Percentiles rank a stretch among this genome's conserved stretches.
Evolutionary conservation across 1,140 invertebrate species (phyloP).

Genomic region (Caerostris extrusa): DNA sequence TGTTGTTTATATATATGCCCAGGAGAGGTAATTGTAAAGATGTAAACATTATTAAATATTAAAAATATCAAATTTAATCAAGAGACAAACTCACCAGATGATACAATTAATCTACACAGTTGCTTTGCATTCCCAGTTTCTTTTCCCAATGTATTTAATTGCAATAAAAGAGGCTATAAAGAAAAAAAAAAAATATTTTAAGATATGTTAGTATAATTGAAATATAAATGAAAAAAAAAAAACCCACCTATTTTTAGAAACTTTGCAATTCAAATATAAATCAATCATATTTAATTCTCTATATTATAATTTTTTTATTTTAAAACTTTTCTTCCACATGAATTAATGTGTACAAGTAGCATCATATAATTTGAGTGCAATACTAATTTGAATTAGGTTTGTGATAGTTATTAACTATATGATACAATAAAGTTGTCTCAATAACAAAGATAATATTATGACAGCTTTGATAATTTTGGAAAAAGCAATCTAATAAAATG

Average conservation of each 20-base stretch:
- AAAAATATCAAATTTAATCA: neutral
- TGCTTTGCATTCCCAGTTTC: neutral
- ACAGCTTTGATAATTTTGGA: neutral
- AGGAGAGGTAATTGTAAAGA: neutral
- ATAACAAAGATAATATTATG: neutral
- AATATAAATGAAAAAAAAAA: neutral
- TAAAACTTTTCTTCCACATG: neutral
- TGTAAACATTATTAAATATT: neutral
- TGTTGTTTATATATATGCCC: neutral
- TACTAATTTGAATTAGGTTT: neutral
- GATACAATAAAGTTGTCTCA: neutral
- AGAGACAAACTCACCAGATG: neutral
- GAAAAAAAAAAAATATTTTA: neutral
- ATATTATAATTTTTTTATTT: neutral
- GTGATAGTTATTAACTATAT: neutral
- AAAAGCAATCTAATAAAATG: neutral
- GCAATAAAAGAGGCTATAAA: neutral
- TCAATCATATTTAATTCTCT: neutral
- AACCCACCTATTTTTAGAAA: neutral
- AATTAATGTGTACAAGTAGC: neutral
- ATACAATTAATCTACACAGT: neutral
- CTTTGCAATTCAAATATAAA: neutral
- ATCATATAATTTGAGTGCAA: neutral
- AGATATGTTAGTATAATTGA: neutral
- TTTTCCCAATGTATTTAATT: neutral